These are phyloP conservation scores for Scrobipalpa atriplicella DNA, from an alignment of 2,888 invertebrate species.

Conservation along the genomic window DNA sequence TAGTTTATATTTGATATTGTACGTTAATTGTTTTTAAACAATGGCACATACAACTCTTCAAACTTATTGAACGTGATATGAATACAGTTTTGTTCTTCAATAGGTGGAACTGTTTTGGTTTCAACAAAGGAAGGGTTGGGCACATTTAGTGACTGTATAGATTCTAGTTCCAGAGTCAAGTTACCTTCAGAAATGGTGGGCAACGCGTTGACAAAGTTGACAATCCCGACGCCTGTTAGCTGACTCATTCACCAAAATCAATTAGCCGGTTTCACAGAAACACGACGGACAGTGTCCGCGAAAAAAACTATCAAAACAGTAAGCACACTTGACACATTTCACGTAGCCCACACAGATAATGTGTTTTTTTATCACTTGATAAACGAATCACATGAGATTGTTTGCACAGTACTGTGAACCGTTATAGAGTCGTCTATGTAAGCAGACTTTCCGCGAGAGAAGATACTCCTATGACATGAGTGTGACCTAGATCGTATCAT, in stretches of 20 bases:
- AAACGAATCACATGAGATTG: constrained; percentile 44
- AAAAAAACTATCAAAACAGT: constrained; percentile 52
- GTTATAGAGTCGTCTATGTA: constrained; percentile 52
- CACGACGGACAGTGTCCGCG: constrained; percentile 50
- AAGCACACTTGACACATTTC: constrained; percentile 70
- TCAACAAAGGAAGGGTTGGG: constrained; percentile 24
- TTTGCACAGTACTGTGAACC: constrained; percentile 37
- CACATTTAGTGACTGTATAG: not conserved
- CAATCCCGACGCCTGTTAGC: constrained; percentile 79
- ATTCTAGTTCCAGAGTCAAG: constrained; percentile 24
- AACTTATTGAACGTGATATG: constrained; percentile 28
- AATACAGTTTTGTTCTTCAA: constrained; percentile 28
- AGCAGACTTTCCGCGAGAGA: constrained; percentile 63
- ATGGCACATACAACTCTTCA: constrained; percentile 31
- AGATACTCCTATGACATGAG: constrained; percentile 67
- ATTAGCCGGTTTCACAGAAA: constrained; percentile 58
- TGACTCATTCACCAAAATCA: constrained; percentile 81
- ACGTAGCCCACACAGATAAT: constrained; percentile 74
- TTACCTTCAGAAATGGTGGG: constrained; percentile 80
- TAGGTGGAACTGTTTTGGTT: constrained; percentile 9
- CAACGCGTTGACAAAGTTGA: constrained; percentile 79
- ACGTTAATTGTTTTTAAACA: constrained; percentile 36
- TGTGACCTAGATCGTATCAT: constrained; percentile 61
- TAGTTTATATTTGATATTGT: constrained; percentile 29
- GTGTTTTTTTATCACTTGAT: constrained; percentile 57